A percentile compares a stretch with the other conserved stretches of the same genome.
phyloP scores from a whole-genome alignment of 1,140 invertebrate genomes.

The Drosophila grimshawi region DNA sequence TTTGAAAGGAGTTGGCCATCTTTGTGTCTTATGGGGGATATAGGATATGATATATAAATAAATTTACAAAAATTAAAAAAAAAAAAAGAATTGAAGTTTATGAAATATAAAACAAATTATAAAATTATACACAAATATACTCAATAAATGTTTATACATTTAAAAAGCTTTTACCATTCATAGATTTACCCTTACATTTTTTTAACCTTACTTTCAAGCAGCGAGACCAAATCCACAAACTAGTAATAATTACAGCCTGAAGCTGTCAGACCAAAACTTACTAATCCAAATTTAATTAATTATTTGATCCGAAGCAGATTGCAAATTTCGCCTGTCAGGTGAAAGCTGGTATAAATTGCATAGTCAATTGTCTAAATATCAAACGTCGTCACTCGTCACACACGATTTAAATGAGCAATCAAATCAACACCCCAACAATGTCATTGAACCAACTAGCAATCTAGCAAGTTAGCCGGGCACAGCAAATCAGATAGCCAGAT shows the following conservation, averaged over 20 bases:
- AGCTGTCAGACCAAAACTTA: constrained; percentile 45
- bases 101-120: too few relatives aligned
- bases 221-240: not conserved
- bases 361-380: constrained; percentile 67
- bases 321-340: constrained; percentile 39
- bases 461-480: not conserved
- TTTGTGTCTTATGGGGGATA: too few relatives aligned
- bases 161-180: too few relatives aligned
- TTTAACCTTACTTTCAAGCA: not conserved
- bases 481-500: constrained; percentile 4
- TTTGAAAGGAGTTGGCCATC: too few relatives aligned
- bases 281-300: constrained; percentile 49
- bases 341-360: constrained; percentile 58
- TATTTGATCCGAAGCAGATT: constrained; percentile 24
- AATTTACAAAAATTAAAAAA: too few relatives aligned
- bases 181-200: not conserved
- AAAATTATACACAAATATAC: too few relatives aligned
- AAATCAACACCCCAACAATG: constrained; percentile 70
- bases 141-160: too few relatives aligned
- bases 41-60: too few relatives aligned
- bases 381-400: constrained; percentile 53
- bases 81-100: too few relatives aligned
- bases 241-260: too few relatives aligned
- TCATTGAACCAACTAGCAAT: constrained; percentile 63
- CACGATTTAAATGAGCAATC: constrained; percentile 77